Evolutionary conservation across 2,888 invertebrate species (phyloP).

Genomic region (Diaphora mendica): DNA sequence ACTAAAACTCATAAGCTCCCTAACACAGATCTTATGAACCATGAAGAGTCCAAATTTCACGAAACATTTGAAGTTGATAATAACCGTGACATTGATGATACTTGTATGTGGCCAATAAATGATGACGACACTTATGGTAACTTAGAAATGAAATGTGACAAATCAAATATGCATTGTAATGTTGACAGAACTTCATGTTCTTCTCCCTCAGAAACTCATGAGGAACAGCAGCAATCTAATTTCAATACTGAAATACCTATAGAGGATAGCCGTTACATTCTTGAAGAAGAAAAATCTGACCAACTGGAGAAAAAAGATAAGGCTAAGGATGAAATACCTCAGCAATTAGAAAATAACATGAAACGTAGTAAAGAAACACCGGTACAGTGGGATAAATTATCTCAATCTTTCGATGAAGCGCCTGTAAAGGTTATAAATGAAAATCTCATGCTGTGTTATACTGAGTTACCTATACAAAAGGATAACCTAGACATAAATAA

Average conservation of each 20-base stretch:
- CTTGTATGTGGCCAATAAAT: slow-evolving; percentile 6
- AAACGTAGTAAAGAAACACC: not conserved
- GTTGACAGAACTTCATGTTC: not conserved
- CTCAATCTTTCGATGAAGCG: not conserved
- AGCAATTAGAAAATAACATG: not conserved
- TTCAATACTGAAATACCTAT: not conserved
- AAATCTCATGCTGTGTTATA: not conserved
- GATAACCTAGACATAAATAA: not conserved
- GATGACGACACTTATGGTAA: not conserved
- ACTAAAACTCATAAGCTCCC: not conserved
- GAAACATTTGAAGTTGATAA: not conserved
- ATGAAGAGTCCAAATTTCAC: not conserved
- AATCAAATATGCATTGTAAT: slow-evolving; percentile 17
- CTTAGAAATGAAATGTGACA: slow-evolving; percentile 18
- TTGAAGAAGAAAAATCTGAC: not conserved
- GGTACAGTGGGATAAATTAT: slow-evolving; percentile 4
- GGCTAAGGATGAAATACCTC: not conserved
- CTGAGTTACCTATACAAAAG: not conserved
- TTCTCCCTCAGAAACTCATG: not conserved
- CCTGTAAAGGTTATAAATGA: not conserved
- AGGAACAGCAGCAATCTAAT: not conserved
- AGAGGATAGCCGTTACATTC: not conserved
- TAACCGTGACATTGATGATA: slow-evolving; percentile 1
- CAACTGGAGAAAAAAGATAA: slow-evolving; percentile 4
- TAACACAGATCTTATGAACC: not conserved